Evolutionary conservation across 2,113 vertebrate species (phyloP).

Genomic region (Haplochromis burtoni): DNA sequence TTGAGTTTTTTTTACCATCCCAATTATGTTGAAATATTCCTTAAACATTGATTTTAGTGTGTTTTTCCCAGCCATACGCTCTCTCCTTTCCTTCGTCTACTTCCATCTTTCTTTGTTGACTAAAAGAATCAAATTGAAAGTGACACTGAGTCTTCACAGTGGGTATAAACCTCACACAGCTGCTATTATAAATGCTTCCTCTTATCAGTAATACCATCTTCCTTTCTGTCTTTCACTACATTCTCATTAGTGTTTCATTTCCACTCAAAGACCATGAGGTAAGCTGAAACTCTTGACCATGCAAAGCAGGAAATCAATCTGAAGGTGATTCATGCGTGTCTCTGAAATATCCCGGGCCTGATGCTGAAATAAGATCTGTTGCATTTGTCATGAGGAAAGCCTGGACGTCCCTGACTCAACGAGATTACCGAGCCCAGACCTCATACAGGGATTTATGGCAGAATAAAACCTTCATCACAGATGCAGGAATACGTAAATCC

Average conservation of each 20-base stretch:
- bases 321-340: not conserved
- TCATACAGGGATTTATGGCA: constrained; percentile 47
- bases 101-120: not conserved
- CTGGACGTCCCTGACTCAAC: constrained; percentile 44
- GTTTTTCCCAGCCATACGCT: not conserved
- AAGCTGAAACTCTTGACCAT: not conserved
- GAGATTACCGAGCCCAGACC: constrained; percentile 34
- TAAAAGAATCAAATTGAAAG: not conserved
- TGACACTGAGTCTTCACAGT: not conserved
- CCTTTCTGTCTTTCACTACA: not conserved
- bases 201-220: not conserved
- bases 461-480: constrained; percentile 63
- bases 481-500: constrained; percentile 54
- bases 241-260: not conserved
- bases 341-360: not conserved
- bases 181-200: not conserved
- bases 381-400: constrained; percentile 38
- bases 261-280: not conserved
- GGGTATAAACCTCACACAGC: not conserved
- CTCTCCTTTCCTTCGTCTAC: not conserved
- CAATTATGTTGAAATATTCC: not conserved
- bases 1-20: not conserved
- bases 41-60: not conserved
- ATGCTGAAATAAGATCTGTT: constrained; percentile 41
- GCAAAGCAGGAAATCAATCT: not conserved